These are phyloP conservation scores for Dicaeum eximium DNA, from an alignment of 2,113 vertebrate species.

Conservation along the genomic window DNA sequence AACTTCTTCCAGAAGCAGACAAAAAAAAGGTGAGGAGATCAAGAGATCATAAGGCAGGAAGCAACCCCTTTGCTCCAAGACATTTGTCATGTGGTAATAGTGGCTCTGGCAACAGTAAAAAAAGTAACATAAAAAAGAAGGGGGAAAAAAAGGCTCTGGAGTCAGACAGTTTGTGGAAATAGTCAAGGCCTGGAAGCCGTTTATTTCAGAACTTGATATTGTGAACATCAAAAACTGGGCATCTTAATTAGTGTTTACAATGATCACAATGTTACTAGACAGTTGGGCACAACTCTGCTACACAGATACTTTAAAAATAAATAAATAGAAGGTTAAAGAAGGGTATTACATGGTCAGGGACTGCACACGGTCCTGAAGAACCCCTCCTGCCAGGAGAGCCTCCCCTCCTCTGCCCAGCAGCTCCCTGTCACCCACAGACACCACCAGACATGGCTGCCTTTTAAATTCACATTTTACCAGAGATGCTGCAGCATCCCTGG, in stretches of 20 bases:
- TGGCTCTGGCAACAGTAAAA: not conserved
- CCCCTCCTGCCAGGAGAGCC: slow-evolving; percentile 4
- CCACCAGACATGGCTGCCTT: accelerated
- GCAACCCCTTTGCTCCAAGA: not conserved
- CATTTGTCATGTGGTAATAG: accelerated
- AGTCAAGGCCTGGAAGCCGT: slow-evolving; percentile 65
- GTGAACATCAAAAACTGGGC: not conserved
- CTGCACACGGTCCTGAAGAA: slow-evolving; percentile 44
- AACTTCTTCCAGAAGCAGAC: not conserved
- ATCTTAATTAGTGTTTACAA: slow-evolving; percentile 60
- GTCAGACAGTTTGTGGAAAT: slow-evolving; percentile 54
- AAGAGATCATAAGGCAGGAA: not conserved
- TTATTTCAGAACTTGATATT: slow-evolving; percentile 72
- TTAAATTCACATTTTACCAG: not conserved
- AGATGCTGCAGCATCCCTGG: not conserved
- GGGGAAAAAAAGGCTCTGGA: slow-evolving; percentile 56
- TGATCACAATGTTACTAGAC: slow-evolving; percentile 41
- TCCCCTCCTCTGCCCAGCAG: not conserved
- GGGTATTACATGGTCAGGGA: not conserved
- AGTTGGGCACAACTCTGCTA: slow-evolving; percentile 52
- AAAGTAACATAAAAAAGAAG: not conserved
- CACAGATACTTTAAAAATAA: slow-evolving; percentile 29
- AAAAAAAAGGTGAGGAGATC: not conserved
- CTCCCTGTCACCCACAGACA: not conserved
- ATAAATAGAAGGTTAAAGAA: slow-evolving; percentile 29